These are phyloP conservation scores for Aldrovandia affinis DNA, from an alignment of 2,797 vertebrate species.

Conservation along the genomic window DNA sequence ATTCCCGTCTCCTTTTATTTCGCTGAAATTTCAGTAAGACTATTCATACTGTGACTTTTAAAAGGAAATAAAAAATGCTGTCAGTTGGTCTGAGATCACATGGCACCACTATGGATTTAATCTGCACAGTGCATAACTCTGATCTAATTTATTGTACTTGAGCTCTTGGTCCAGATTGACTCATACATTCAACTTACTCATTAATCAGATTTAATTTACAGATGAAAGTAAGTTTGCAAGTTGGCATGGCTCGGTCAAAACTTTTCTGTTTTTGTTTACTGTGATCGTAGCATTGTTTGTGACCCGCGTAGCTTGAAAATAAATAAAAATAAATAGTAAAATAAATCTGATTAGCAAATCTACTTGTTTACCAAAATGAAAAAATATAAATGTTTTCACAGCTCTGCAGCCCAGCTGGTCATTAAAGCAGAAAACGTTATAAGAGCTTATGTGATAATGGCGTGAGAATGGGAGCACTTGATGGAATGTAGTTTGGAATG, in stretches of 20 bases:
- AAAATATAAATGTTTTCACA: not conserved
- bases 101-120: not conserved
- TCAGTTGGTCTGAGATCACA: not conserved
- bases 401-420: not conserved
- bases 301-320: too few relatives aligned
- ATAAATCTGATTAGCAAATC: not conserved
- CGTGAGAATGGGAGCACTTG: not conserved
- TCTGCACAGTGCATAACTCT: too few relatives aligned
- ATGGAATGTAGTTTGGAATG: not conserved
- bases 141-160: too few relatives aligned
- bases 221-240: not conserved
- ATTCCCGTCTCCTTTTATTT: too few relatives aligned
- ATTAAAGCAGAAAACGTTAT: not conserved
- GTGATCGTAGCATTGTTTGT: not conserved
- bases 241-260: not conserved
- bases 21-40: too few relatives aligned
- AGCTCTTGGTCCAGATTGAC: too few relatives aligned
- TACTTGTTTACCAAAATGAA: not conserved
- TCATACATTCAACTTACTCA: too few relatives aligned
- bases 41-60: not conserved
- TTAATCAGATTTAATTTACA: too few relatives aligned
- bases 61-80: not conserved
- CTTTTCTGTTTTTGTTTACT: not conserved
- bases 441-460: not conserved
- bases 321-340: too few relatives aligned